These are phyloP conservation scores for Acinonyx jubatus DNA, from an alignment of 2,113 vertebrate genomes.

Conservation along the genomic window DNA sequence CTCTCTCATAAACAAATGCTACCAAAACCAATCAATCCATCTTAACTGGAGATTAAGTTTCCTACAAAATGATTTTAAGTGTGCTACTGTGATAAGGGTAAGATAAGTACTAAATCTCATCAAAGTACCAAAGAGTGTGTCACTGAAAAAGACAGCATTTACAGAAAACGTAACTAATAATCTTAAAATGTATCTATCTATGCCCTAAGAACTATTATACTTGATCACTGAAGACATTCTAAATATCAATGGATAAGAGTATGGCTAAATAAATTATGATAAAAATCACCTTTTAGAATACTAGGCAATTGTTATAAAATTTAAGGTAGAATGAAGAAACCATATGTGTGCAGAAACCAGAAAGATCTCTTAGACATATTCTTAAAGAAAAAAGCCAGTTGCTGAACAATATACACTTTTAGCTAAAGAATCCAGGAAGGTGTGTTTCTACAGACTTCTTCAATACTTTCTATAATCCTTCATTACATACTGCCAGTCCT, in stretches of 20 bases:
- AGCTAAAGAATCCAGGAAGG: background rate
- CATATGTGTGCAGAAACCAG: background rate
- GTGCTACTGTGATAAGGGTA: background rate
- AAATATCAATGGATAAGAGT: background rate
- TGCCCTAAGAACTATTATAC: background rate
- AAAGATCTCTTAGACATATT: background rate
- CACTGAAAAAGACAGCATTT: background rate
- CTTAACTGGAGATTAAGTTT: background rate
- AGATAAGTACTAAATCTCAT: background rate
- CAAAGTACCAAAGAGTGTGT: background rate
- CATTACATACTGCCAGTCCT: background rate
- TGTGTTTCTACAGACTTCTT: background rate
- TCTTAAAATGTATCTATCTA: background rate
- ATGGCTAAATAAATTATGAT: slow-evolving; percentile 21
- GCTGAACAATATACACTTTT: background rate
- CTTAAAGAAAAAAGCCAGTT: background rate
- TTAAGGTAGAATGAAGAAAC: background rate
- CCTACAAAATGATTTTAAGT: slow-evolving; percentile 33
- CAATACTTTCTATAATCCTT: background rate
- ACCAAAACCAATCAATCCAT: slow-evolving; percentile 23
- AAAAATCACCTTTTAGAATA: slow-evolving; percentile 28
- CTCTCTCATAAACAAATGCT: background rate
- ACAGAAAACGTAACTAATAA: slow-evolving; percentile 15
- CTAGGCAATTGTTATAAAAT: background rate
- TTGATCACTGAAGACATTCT: background rate